Percentiles rank a stretch among this genome's conserved stretches.
Evolutionary conservation across 2,888 invertebrate species (phyloP).

Genomic region (Caenorhabditis afra): DNA sequence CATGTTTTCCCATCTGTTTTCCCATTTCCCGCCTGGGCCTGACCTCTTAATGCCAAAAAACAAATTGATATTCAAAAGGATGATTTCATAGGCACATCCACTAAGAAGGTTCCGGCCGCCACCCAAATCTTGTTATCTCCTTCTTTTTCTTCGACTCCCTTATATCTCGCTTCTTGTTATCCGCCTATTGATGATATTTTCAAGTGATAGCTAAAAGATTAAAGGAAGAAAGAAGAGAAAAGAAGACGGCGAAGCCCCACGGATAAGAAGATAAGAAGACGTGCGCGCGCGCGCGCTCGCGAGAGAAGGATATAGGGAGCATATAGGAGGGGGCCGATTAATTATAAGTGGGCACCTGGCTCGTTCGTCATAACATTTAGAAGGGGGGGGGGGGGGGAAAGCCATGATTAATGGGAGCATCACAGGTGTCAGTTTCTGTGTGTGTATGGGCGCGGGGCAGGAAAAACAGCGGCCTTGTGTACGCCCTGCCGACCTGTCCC

Average conservation of each 20-base stretch:
- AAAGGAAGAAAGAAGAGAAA: slow-evolving; percentile 15
- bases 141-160: background rate
- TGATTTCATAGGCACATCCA: too few relatives aligned
- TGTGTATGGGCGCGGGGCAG: background rate
- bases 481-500: too few relatives aligned
- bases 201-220: slow-evolving; percentile 41
- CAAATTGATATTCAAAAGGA: too few relatives aligned
- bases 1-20: too few relatives aligned
- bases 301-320: too few relatives aligned
- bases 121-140: slow-evolving; percentile 36
- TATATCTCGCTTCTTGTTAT: slow-evolving; percentile 11
- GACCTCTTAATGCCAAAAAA: too few relatives aligned
- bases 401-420: slow-evolving; percentile 6
- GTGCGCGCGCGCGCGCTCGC: too few relatives aligned
- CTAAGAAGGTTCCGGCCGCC: slow-evolving; percentile 10
- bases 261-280: slow-evolving; percentile 20
- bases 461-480: too few relatives aligned
- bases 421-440: too few relatives aligned
- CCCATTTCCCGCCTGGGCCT: too few relatives aligned
- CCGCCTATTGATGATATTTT: slow-evolving; percentile 18
- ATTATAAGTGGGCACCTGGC: slow-evolving; percentile 15
- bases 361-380: too few relatives aligned
- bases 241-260: slow-evolving; percentile 36
- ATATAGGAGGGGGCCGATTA: slow-evolving; percentile 23
- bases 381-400: background rate